These are phyloP conservation scores for Himalopsyche kuldschensis DNA, from an alignment of 2,888 invertebrate genomes.

Conservation along the genomic window DNA sequence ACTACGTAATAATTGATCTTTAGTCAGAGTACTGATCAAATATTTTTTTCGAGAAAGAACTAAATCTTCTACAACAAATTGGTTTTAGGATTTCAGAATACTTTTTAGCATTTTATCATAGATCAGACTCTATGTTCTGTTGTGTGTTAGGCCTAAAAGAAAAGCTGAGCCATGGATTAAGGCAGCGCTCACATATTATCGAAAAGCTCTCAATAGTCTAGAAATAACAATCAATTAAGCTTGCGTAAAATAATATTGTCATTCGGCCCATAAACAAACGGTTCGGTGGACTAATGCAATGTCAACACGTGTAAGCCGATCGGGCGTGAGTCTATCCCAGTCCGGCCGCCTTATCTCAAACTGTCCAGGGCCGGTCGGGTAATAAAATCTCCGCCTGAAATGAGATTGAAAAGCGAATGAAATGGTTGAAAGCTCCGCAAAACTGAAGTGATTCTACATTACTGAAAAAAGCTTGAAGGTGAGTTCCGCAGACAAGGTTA, in stretches of 20 bases:
- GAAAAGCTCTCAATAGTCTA: neutral
- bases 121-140: too few species aligned
- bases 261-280: constrained; percentile 15
- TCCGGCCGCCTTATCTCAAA: neutral
- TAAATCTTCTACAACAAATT: too few species aligned
- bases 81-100: too few species aligned
- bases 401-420: neutral
- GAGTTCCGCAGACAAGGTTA: neutral
- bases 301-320: constrained; percentile 16
- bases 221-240: constrained; percentile 25
- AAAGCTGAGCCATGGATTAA: neutral
- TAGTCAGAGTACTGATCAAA: too few species aligned
- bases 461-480: neutral
- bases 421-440: neutral
- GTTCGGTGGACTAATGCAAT: constrained; percentile 17
- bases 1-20: too few species aligned
- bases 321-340: neutral
- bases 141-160: neutral
- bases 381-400: neutral
- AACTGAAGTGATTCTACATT: neutral
- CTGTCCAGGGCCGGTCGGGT: neutral
- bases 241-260: constrained; percentile 26
- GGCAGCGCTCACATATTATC: neutral
- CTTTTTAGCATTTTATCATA: too few species aligned
- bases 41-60: too few species aligned